Base-by-base conservation (phyloP, 1,140 invertebrate species). In the Oncopodura yosiiana region DNA sequence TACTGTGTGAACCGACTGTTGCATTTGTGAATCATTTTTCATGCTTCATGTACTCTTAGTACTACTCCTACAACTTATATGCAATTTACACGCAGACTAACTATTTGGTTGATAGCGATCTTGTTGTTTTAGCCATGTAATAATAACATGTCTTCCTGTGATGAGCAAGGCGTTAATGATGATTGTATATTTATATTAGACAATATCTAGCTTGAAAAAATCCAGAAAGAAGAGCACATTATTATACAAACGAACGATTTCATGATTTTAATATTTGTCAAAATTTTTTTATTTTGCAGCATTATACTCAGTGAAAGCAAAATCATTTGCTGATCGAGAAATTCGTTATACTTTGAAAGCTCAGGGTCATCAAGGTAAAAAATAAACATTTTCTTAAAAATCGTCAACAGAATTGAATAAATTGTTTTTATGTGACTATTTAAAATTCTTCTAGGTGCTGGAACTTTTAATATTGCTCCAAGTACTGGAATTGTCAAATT, bases 221-320 rank as follows among this genome's bases (percentile, higher is more conserved):
- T 19, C 9, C 11, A 9, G 11, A 39, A 19, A 19, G 21, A n/a
- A n/a, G n/a, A n/a, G n/a, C n/a, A n/a, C n/a, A n/a, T n/a, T n/a
- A n/a, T n/a, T n/a, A n/a, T n/a, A n/a, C n/a, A n/a, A n/a, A n/a
- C n/a, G n/a, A n/a, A n/a, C n/a, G n/a, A n/a, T n/a, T n/a, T n/a
- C n/a, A 44, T 44, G 18, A 14, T 48, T 11, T 4, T 11, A 32
- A 11, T 32, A 58, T 56, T 57, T 36, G 19, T 14, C 9, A 4
- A 49, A 34, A 42, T 55, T 45, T 48, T 38, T 49, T 34, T 56
- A 46, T 62, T 64, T 81, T 82, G 23, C 75, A 91, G 87, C 68
- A 94, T 94, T 36, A 94, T 94, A 70, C n/a, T 93, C 89, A 36
- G 89, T 94, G 51, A 94, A 94, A 74, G 90, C 91, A 1, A 94